Evolutionary conservation across 2,113 vertebrate species (phyloP).

Genomic region (Andinoacara biseriatus): DNA sequence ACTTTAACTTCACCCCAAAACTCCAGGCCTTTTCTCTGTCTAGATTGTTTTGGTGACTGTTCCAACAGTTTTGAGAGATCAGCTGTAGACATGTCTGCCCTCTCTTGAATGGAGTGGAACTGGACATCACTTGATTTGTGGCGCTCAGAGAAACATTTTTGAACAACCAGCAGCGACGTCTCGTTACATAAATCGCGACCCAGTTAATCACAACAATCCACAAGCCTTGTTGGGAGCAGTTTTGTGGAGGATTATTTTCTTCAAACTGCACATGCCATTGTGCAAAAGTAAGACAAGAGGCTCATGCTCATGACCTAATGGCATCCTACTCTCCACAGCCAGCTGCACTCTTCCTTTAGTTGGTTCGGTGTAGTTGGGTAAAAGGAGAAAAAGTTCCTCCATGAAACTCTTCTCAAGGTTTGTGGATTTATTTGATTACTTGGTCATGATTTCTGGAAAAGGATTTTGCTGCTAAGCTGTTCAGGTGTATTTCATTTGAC

Average conservation of each 20-base stretch:
- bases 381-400: background rate
- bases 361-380: background rate
- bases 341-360: background rate
- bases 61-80: background rate
- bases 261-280: background rate
- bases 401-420: background rate
- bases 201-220: background rate
- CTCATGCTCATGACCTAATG: background rate
- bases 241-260: background rate
- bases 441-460: background rate
- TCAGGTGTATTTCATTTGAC: background rate
- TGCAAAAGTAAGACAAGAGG: slow-evolving; percentile 3
- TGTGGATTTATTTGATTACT: background rate
- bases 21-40: background rate
- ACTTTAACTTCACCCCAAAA: background rate
- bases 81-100: background rate
- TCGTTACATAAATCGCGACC: background rate
- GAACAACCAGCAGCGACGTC: background rate
- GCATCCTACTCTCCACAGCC: background rate
- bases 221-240: background rate
- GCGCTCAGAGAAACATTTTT: background rate
- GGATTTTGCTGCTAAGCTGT: background rate
- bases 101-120: background rate
- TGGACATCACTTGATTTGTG: background rate
- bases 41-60: background rate